A percentile compares a stretch with the other conserved stretches of the same genome.
Conservation (phyloP, 2,113 vertebrate genomes). For the Rhinopithecus roxellana region DNA sequence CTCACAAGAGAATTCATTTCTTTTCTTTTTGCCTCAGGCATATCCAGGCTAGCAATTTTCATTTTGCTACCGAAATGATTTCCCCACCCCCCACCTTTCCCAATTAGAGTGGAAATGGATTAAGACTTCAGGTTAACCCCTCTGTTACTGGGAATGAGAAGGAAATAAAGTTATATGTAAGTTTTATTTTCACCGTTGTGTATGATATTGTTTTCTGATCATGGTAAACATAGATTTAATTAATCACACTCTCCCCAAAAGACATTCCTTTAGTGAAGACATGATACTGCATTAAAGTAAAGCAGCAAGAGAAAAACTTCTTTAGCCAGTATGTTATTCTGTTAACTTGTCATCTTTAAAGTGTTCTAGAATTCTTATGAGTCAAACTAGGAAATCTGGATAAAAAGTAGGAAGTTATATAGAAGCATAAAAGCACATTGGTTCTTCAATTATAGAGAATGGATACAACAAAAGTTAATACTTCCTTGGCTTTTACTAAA, state of each 20-base stretch:
- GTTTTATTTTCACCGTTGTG: not conserved
- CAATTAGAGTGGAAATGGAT: constrained; percentile 58
- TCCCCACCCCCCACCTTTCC: constrained; percentile 1
- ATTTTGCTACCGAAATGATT: constrained; percentile 87
- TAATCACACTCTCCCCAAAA: not conserved
- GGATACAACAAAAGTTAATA: too few species aligned
- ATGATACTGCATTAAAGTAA: not conserved
- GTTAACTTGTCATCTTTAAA: not conserved
- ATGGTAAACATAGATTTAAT: not conserved
- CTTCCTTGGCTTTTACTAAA: not conserved
- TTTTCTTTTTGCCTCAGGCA: constrained; percentile 87
- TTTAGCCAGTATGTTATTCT: not conserved
- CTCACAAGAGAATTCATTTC: constrained; percentile 87
- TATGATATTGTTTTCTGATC: not conserved
- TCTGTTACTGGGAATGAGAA: constrained; percentile 25
- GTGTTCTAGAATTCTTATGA: not conserved
- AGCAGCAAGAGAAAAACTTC: not conserved
- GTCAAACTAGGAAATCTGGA: not conserved
- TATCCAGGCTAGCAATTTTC: constrained; percentile 88
- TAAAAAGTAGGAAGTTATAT: not conserved
- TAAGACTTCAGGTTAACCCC: constrained; percentile 54
- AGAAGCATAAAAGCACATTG: not conserved
- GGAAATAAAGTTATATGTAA: not conserved
- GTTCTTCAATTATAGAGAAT: not conserved
- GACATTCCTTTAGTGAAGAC: not conserved